Percentiles rank a stretch among this genome's conserved stretches.
Evolutionary conservation across 2,113 vertebrate genomes (phyloP).

Genomic region (Pseudorectes ferrugineus): DNA sequence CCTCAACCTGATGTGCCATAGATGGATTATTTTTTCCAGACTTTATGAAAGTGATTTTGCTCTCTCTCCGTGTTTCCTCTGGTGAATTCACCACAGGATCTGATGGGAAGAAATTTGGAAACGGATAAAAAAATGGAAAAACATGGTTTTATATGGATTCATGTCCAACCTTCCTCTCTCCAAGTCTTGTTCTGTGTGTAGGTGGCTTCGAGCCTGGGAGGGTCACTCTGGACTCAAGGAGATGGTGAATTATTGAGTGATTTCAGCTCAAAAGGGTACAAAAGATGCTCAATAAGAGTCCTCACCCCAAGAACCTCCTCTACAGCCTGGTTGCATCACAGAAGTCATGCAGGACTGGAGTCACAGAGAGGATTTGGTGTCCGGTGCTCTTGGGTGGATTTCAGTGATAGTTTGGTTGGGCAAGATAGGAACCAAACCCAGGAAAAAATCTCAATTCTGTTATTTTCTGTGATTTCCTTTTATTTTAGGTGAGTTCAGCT

Average conservation of each 20-base stretch:
- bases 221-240: background rate
- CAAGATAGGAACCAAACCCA: background rate
- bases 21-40: conserved; percentile 22
- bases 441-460: background rate
- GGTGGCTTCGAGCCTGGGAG: background rate
- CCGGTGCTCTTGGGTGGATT: background rate
- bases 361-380: background rate
- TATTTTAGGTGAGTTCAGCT: background rate
- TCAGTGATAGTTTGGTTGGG: background rate
- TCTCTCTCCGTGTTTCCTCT: background rate
- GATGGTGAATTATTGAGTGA: background rate
- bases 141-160: background rate
- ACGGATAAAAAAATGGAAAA: background rate
- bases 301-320: background rate
- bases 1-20: conserved; percentile 41
- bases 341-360: background rate
- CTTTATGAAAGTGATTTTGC: conserved; percentile 10
- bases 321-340: rapidly evolving
- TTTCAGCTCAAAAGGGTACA: background rate
- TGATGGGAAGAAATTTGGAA: background rate
- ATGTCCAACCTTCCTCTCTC: background rate
- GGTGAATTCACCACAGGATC: background rate
- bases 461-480: background rate
- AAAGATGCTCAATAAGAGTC: background rate
- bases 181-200: rapidly evolving